Evolutionary conservation across 2,888 invertebrate species (phyloP), one percentile per base, ranked within the genome.

Genomic region (Epirrhoe tristata): DNA sequence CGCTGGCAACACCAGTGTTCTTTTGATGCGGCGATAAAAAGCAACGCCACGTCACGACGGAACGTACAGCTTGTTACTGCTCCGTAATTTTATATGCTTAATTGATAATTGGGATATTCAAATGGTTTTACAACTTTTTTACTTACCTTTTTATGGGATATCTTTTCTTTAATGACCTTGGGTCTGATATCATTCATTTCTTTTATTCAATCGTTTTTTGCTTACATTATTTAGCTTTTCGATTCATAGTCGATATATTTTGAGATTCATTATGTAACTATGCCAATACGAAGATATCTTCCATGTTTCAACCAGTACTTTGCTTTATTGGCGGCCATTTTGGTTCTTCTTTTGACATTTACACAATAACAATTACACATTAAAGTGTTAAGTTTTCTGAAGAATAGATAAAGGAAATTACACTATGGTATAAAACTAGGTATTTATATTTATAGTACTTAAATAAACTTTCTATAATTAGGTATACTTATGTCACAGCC

Each of bases 1-100:
- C n/a, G n/a, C 10, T 39, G 39, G 39, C 12, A 39, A 39, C 39
- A 8, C 39, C 39, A 10, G 39, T 10, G 39, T 39, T 39, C 39
- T 39, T 39, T 39, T 39, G 39, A 39, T 39, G 39, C 39, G 39
- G 39, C 39, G 39, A 39, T 39, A 39, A 39, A 39, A 39, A 39
- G 39, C 39, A 39, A 6, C 39, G 39, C 39, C 39, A 39, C 39
- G 39, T 39, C 39, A 39, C 39, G 39, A 39, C 4, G 10, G 8
- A 39, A 3, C 39, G 5, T 32, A 32, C 6, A 12, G 7, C 36
- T 36, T 36, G 36, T 39, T 10, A 1, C 39, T 12, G 39, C 39
- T 39, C 12, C 10, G 39, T 39, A 39, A 39, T 39, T 39, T 39
- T 10, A 10, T 39, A 39, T 39, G 39, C 39, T 39, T 39, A 39